Conservation (phyloP, 2,888 invertebrate genomes). For the Euplexia lucipara region DNA sequence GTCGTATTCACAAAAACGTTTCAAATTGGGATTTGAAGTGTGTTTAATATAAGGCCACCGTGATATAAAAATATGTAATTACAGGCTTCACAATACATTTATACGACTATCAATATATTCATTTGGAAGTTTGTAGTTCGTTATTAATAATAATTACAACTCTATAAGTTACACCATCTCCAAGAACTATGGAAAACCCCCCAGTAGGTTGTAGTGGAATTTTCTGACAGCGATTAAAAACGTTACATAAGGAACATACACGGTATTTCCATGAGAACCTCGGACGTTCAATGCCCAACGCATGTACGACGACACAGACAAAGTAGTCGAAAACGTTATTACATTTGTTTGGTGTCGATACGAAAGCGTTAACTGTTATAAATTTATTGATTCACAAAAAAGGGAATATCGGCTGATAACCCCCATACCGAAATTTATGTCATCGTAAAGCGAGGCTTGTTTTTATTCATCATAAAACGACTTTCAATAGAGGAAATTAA, state of each 20-base stretch:
- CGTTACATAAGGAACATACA: slow-evolving; percentile 33
- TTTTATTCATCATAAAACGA: slow-evolving; percentile 79
- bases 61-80: neutral
- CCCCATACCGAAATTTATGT: slow-evolving; percentile 72
- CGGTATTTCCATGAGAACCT: slow-evolving; percentile 27
- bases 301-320: slow-evolving; percentile 16
- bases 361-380: slow-evolving; percentile 62
- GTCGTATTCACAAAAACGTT: neutral
- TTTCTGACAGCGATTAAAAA: slow-evolving; percentile 26
- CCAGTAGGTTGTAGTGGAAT: slow-evolving; percentile 9
- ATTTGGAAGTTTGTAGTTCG: slow-evolving; percentile 16
- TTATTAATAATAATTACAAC: slow-evolving; percentile 16
- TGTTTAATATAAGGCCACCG: too few species aligned
- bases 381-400: slow-evolving; percentile 69
- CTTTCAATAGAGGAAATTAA: slow-evolving; percentile 78
- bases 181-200: slow-evolving; percentile 34
- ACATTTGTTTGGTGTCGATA: slow-evolving; percentile 35
- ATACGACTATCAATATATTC: neutral
- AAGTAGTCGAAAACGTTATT: slow-evolving; percentile 30
- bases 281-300: slow-evolving; percentile 4
- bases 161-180: slow-evolving; percentile 12
- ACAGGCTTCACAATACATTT: neutral
- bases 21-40: neutral
- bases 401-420: slow-evolving; percentile 70
- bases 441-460: slow-evolving; percentile 76